Evolutionary conservation across 1,140 invertebrate species (phyloP).

Genomic region (Cheumatopsyche charites): DNA sequence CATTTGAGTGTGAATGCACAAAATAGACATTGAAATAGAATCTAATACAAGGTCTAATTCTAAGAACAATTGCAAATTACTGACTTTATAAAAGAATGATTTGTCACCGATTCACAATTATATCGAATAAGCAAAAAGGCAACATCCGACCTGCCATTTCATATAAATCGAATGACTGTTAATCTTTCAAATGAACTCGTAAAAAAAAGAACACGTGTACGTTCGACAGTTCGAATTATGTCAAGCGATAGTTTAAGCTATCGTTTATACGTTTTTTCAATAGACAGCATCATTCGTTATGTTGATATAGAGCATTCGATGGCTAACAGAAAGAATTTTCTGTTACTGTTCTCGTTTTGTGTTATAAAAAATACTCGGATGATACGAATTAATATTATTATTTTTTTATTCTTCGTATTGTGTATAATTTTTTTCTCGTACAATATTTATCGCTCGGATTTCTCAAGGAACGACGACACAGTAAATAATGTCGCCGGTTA

Average conservation of each 20-base stretch:
- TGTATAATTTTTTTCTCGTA: background rate
- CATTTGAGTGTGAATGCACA: no score
- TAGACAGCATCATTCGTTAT: conserved; percentile 10
- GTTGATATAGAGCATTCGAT: conserved; percentile 6
- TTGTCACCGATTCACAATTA: no score
- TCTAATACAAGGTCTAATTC: no score
- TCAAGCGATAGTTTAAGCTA: conserved; percentile 7
- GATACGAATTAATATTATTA: conserved; percentile 22
- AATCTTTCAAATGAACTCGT: no score
- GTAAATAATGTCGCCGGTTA: conserved; percentile 36
- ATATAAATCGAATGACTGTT: no score
- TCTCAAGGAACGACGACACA: conserved; percentile 24
- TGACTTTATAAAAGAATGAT: no score
- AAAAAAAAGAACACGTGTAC: conserved; percentile 7
- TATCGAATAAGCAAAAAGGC: no score
- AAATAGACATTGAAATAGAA: no score
- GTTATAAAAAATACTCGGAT: conserved; percentile 9
- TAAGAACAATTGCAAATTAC: no score
- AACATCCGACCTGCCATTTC: no score
- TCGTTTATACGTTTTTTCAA: background rate
- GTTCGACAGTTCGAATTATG: conserved; percentile 11
- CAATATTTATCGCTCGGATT: conserved; percentile 27
- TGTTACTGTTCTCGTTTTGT: conserved; percentile 1
- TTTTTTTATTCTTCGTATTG: conserved; percentile 8
- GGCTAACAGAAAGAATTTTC: background rate